Percentiles rank a stretch among this genome's conserved stretches.
Conservation (phyloP, 2,797 vertebrate genomes). For the Xiphorhynchus erythropygius region DNA sequence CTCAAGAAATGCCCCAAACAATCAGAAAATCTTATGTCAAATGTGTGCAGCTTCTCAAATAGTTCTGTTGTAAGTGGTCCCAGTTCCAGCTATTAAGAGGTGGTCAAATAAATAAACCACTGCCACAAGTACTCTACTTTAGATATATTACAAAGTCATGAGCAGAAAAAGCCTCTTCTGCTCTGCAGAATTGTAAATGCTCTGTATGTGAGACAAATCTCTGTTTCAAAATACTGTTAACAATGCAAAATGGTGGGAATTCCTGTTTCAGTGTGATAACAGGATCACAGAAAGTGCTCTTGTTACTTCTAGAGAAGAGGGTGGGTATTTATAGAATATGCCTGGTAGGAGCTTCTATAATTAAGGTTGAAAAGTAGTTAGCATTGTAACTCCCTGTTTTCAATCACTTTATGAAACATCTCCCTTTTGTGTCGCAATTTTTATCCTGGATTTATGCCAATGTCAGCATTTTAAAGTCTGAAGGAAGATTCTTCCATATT, state of each 20-base stretch:
- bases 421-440: not conserved
- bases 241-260: not conserved
- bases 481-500: not conserved
- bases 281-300: constrained; percentile 25
- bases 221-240: constrained; percentile 16
- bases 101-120: not conserved
- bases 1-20: not conserved
- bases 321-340: constrained; percentile 29
- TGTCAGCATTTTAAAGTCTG: not conserved
- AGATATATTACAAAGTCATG: not conserved
- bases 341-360: constrained; percentile 30
- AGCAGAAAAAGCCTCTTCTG: not conserved
- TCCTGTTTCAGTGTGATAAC: constrained; percentile 38
- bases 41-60: not conserved
- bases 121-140: not conserved
- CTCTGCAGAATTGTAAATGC: not conserved
- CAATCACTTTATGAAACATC: constrained; percentile 3
- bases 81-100: not conserved
- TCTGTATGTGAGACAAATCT: not conserved
- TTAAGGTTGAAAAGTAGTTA: not conserved
- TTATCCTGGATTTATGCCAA: not conserved
- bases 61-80: not conserved
- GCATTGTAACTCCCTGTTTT: constrained; percentile 25
- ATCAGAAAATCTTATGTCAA: not conserved
- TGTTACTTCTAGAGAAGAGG: not conserved